Evolutionary conservation across 1,140 invertebrate genomes (phyloP).

Genomic region (Sarcophaga bullata): DNA sequence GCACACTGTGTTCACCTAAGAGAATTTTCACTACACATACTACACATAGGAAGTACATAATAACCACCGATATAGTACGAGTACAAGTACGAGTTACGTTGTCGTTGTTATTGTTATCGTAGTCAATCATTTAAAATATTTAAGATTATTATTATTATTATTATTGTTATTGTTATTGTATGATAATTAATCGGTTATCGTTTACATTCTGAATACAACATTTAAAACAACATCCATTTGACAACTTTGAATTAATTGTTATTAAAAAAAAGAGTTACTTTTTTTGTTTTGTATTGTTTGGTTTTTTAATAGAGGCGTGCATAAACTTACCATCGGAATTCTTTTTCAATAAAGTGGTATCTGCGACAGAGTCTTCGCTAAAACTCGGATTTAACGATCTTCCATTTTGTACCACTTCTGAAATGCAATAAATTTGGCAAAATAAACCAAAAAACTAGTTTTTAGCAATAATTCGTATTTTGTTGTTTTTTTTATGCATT

Average conservation of each 20-base stretch:
- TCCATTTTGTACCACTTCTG: slow-evolving; percentile 67
- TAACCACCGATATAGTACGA: not conserved
- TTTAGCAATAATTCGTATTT: slow-evolving; percentile 11
- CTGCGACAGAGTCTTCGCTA: slow-evolving; percentile 81
- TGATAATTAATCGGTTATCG: slow-evolving; percentile 13
- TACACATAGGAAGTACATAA: not conserved
- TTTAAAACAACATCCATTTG: slow-evolving; percentile 41
- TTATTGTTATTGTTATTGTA: not conserved
- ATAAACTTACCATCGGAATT: slow-evolving; percentile 82
- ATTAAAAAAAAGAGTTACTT: not conserved
- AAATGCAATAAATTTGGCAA: slow-evolving; percentile 47
- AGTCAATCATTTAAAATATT: not conserved
- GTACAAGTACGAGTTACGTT: too few species aligned
- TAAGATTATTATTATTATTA: not conserved
- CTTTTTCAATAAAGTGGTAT: slow-evolving; percentile 80
- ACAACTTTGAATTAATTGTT: slow-evolving; percentile 2
- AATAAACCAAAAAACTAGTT: slow-evolving; percentile 14
- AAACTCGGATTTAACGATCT: slow-evolving; percentile 75
- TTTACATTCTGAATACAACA: slow-evolving; percentile 35
- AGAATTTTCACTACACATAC: not conserved
- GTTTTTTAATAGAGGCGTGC: slow-evolving; percentile 46
- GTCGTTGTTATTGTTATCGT: not conserved
- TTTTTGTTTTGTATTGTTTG: not conserved
- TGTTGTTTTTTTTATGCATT: not conserved
- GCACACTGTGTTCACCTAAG: too few species aligned